Base-by-base conservation (phyloP, 37 sponge, comb jelly and placozoan genomes). In the Oscarella lobularis region DNA sequence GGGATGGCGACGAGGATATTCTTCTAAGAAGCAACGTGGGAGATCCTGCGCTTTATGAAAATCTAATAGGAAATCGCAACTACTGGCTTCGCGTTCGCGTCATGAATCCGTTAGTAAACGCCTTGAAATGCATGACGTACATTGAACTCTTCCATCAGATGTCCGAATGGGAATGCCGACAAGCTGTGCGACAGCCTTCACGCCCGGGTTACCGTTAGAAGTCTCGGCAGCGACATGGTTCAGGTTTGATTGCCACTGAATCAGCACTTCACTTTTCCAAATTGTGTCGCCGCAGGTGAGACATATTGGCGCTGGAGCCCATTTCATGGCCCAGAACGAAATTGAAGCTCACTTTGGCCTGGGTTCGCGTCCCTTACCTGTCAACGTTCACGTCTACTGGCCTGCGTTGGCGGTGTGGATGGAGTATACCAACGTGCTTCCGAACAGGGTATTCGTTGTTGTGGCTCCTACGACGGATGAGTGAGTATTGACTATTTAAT, bases 291-390 rank as follows among this genome's bases (percentile, higher is more conserved):
- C 31, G 29, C 29, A 68, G 71, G 31, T 34, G 5, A 31, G 31
- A 34, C 33, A 68, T 31, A 68, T 68, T 34, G 71, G 71, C 29
- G n/a, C 71, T n/a, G 71, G 71, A 5, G 6, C 71, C 5, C 71
- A 68, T 14, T 68, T 68, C 29, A 68, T 68, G 71, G 71, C 71
- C 4, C 71, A 68, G 71, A 68, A 68, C 29, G 71, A 68, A 20
- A 4, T 68, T 4, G 29, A 4, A 34, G 71, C 71, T 68, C 71
- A 68, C 29, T 68, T 68, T 68, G 71, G 71, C 6, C 71, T 68
- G 6, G 71, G 71, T 4, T 5, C 6, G 9, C 60, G 60, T 27
- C 60, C 60, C 9, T 9, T 9, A 27, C 20, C 20, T 9, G 60
- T 48, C 20, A 20, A 27, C 20, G 60, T 48, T 9, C 20, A 9